Base-by-base conservation (phyloP, 2,888 invertebrate species). In the Xestia sexstrigata region DNA sequence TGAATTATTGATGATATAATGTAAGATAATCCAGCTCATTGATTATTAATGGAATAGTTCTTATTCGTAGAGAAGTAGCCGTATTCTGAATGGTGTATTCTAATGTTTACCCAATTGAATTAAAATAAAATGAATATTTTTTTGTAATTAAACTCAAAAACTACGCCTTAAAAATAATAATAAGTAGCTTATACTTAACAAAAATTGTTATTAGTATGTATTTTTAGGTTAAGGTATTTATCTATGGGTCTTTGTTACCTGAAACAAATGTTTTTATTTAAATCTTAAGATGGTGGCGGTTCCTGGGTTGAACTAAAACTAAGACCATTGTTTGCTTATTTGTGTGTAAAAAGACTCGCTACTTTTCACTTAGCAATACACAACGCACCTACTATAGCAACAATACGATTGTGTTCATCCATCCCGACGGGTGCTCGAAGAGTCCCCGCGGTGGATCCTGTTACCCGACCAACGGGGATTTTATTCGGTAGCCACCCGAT, bases 401-500 rank as follows among this genome's bases (percentile, higher is more conserved):
- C 84, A 87, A 88, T 77, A 75, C 86, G 85, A 89, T 89, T 88
- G 87, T 81, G 85, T 82, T 90, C 90, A 90, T 90, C 89, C 86
- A 82, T 86, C 76, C 85, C 81, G 88, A 89, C 88, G 83, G 89
- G 88, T 90, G 87, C 89, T 86, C 86, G 88, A 85, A 84, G 83
- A 82, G 63, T 71, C 83, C 78, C 72, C 71, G 82, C 81, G 79
- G 76, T 85, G 90, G 88, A 92, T 94, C 91, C 89, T 89, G 91
- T 94, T 93, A 91, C 93, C 65, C 82, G 81, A 84, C 87, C 80
- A 84, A 83, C 83, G 85, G 89, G 88, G 90, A 90, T 88, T 86
- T 88, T 83, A 92, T 93, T 93, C 93, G 92, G 94, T 94, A 94
- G 93, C 93, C 90, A 90, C 84, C 88, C 88, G 91, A 92, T 91